Conservation (phyloP, 2,113 vertebrate genomes). For the Dipodomys stephensi region DNA sequence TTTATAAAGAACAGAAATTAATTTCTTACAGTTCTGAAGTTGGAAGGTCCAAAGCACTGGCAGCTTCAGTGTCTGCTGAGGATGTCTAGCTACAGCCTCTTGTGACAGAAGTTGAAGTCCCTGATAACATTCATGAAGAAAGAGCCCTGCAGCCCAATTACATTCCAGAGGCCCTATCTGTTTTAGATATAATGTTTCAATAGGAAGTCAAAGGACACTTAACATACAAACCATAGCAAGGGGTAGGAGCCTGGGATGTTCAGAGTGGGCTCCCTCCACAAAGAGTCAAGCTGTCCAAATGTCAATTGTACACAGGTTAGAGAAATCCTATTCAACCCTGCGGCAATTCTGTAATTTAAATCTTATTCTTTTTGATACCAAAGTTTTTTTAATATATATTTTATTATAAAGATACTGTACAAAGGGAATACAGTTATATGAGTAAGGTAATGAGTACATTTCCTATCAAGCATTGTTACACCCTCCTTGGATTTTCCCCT, state of each 20-base stretch:
- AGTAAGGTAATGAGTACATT: too few species aligned
- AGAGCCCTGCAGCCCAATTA: background rate
- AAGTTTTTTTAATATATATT: too few species aligned
- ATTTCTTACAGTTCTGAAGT: background rate
- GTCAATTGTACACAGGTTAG: background rate
- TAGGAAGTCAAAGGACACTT: background rate
- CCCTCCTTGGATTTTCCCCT: too few species aligned
- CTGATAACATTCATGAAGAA: background rate
- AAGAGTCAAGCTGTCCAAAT: background rate
- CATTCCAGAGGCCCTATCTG: background rate
- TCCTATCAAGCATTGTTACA: too few species aligned
- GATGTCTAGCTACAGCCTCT: background rate
- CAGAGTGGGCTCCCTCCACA: background rate
- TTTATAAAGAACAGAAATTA: background rate
- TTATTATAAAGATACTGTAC: too few species aligned
- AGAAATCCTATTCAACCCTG: background rate
- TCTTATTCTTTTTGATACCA: constrained; percentile 20
- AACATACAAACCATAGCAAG: background rate
- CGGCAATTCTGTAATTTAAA: constrained; percentile 4
- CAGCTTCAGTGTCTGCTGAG: background rate
- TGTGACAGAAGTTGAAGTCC: background rate
- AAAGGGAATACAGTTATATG: too few species aligned
- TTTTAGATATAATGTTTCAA: background rate
- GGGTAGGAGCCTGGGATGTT: background rate
- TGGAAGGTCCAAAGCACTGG: background rate